A percentile compares a stretch with the other conserved stretches of the same genome.
phyloP scores from a whole-genome alignment of 1,140 invertebrate genomes.

The Pantala flavescens region DNA sequence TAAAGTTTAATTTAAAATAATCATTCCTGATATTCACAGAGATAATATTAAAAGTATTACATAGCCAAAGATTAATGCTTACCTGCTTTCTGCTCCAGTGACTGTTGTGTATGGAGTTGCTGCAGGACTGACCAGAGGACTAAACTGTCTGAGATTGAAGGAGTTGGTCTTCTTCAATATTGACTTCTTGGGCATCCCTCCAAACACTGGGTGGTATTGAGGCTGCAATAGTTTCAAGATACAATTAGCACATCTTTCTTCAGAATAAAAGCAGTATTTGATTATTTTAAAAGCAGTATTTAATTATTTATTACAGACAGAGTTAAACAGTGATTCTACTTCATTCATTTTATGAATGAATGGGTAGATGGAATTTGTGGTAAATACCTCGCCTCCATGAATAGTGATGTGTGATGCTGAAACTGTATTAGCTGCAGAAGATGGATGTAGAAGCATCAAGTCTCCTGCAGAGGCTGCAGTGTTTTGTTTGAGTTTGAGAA shows the following conservation, averaged over 20 bases:
- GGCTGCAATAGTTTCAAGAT: slow-evolving; percentile 22
- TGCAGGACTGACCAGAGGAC: slow-evolving; percentile 54
- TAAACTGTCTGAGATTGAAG: slow-evolving; percentile 65
- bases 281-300: background rate
- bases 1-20: no score
- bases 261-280: background rate
- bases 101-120: slow-evolving; percentile 72
- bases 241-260: background rate
- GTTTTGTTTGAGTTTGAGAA: slow-evolving; percentile 38
- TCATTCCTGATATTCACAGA: no score
- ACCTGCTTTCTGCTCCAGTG: slow-evolving; percentile 72
- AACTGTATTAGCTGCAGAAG: background rate
- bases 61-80: slow-evolving; percentile 23
- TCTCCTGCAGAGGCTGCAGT: background rate
- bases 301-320: no score
- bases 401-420: background rate
- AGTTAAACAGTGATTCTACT: no score
- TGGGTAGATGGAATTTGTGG: background rate
- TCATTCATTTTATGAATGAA: no score
- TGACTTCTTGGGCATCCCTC: slow-evolving; percentile 63
- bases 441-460: background rate
- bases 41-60: no score
- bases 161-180: slow-evolving; percentile 89
- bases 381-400: background rate
- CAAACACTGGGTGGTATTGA: slow-evolving; percentile 42